Evolutionary conservation across 2,113 vertebrate species (phyloP).

Genomic region (Bubalus kerabau): DNA sequence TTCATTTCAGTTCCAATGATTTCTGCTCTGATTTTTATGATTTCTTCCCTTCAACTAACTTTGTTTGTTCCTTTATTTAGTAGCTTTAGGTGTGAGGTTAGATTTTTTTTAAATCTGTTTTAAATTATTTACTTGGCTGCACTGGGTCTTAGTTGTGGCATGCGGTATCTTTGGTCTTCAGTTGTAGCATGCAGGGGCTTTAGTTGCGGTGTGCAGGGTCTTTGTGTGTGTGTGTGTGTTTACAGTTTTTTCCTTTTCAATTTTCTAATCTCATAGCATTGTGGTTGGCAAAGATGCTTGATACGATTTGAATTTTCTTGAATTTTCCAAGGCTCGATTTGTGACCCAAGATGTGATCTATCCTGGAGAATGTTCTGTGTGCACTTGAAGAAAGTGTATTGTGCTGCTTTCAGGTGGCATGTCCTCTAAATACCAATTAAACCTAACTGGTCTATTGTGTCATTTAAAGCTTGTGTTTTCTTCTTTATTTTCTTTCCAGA

Average conservation of each 20-base stretch:
- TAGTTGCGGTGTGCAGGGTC: not conserved
- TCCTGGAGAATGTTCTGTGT: not conserved
- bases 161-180: rapidly evolving
- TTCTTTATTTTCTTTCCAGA: not conserved
- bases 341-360: not conserved
- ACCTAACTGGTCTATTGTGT: not conserved
- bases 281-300: not conserved
- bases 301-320: not conserved
- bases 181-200: not conserved
- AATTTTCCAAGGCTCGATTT: not conserved
- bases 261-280: not conserved
- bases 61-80: not conserved
- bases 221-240: not conserved
- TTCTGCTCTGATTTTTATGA: not conserved
- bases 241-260: not conserved
- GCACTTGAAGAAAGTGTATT: not conserved
- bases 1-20: not conserved
- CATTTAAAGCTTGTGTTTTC: not conserved
- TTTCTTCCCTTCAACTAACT: not conserved
- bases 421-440: not conserved
- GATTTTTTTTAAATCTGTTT: not conserved
- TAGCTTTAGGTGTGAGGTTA: not conserved
- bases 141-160: not conserved
- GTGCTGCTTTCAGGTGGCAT: not conserved
- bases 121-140: not conserved